A percentile compares a stretch with the other conserved stretches of the same genome.
Evolutionary conservation across 2,797 vertebrate genomes (phyloP).

Genomic region (Paratrypauchen microcephalus): DNA sequence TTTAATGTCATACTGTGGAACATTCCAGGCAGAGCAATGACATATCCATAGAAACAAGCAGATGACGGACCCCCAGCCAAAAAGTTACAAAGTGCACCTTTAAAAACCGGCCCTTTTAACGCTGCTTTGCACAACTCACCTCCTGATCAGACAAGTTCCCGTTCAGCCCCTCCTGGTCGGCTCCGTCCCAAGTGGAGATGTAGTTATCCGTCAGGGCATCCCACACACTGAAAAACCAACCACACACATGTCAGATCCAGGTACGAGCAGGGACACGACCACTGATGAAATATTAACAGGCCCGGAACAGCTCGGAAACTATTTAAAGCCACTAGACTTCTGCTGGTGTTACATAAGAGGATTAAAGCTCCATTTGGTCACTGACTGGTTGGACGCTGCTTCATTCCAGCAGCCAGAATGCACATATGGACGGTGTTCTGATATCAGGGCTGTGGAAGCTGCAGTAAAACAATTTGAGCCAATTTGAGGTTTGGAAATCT

Average conservation of each 20-base stretch:
- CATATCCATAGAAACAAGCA: no score
- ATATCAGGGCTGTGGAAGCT: background rate
- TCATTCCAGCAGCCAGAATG: background rate
- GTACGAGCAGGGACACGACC: background rate
- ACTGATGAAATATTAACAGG: slow-evolving; percentile 2
- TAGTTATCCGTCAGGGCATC: slow-evolving; percentile 94
- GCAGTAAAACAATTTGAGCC: background rate
- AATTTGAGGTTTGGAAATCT: background rate
- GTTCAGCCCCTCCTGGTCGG: slow-evolving; percentile 83
- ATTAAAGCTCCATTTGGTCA: slow-evolving; percentile 22
- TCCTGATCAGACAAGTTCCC: slow-evolving; percentile 88
- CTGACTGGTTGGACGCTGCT: slow-evolving; percentile 18
- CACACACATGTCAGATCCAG: slow-evolving; percentile 12
- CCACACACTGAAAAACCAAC: slow-evolving; percentile 83
- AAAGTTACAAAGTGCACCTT: no score
- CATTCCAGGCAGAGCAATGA: no score
- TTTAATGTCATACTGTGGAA: no score
- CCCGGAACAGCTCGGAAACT: background rate
- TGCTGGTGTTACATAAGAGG: slow-evolving; percentile 30
- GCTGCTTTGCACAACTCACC: slow-evolving; percentile 64
- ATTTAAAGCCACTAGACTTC: slow-evolving; percentile 11
- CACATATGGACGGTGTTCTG: background rate
- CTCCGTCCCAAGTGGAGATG: slow-evolving; percentile 86
- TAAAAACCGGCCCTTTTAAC: no score
- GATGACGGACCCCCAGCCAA: no score